Evolutionary conservation across 2,113 vertebrate genomes (phyloP), one percentile per base, ranked within the genome.

Genomic region (Spilogale gracilis): DNA sequence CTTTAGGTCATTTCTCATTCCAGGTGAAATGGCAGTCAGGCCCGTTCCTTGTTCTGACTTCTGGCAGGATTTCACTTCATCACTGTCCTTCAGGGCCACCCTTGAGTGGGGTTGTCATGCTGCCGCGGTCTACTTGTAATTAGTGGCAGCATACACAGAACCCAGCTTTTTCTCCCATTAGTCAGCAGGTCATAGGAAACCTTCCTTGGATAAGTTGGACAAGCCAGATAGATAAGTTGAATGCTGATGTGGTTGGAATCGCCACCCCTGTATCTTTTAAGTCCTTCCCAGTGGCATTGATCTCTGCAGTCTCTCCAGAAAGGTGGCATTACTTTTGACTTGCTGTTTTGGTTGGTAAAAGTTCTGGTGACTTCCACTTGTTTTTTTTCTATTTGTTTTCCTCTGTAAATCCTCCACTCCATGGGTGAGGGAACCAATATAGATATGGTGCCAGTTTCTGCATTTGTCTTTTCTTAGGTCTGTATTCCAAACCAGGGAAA

Each of bases 311-410:
- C 38, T 90, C 67, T 89, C 3, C 45, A 71, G 73, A 48, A 82
- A 52, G 30, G 45, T 91, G 60, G 13, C 38, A 84, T 88, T 88
- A 30, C 60, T 90, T 96, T 90, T 60, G 23, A 86, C 76, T 86
- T 92, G 80, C 13, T 80, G 0, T 92, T 78, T 96, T 60, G 27
- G 10, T 95, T 50, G 83, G 56, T 94, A 60, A 92, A 85, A 94
- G 9, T 91, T 82, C 50, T 73, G 48, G 69, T 95, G 60, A 95
- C 60, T 69, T 95, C 4, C 23, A 85, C 5, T 50, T 97, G 21
- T 4, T 61, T 84, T 91, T 91, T 93, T 83, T 78, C n/a, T 17
- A 9, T 73, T 60, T 60, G 5, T 85, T 90, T 93, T 74, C 23
- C 56, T 95, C 18, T 88, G 7, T 95, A 71, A 65, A 63, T 73